Conservation (phyloP, 2,797 vertebrate genomes). For the Tapirus indicus region DNA sequence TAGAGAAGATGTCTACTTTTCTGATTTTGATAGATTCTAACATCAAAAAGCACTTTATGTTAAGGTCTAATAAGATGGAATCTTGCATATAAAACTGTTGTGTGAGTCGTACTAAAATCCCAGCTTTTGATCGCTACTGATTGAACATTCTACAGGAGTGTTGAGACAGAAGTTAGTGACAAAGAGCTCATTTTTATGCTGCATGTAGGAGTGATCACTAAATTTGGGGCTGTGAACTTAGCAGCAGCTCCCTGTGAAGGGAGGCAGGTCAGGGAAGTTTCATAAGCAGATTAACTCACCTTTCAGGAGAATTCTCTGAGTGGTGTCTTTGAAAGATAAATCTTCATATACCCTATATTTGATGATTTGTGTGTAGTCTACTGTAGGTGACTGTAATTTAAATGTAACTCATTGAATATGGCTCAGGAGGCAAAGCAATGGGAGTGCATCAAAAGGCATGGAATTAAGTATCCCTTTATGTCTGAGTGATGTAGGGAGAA, state of each 20-base stretch:
- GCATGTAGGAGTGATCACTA: neutral
- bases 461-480: too few relatives aligned
- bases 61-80: neutral
- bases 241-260: neutral
- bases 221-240: neutral
- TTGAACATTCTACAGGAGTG: neutral
- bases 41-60: neutral
- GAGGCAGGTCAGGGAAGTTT: neutral
- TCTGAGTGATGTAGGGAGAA: too few relatives aligned
- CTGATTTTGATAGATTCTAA: neutral
- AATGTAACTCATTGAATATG: neutral
- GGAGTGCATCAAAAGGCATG: neutral
- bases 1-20: neutral
- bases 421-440: neutral
- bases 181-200: neutral
- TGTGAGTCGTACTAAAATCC: too few relatives aligned
- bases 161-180: neutral
- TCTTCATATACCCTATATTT: neutral
- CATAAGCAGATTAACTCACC: neutral
- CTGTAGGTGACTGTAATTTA: neutral
- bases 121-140: neutral
- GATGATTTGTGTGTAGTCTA: neutral
- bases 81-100: neutral
- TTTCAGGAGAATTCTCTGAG: neutral
- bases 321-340: neutral